A percentile compares a stretch with the other conserved stretches of the same genome.
These are phyloP conservation scores for Pangasius macronema DNA, from an alignment of 2,797 vertebrate species.

Conservation along the genomic window DNA sequence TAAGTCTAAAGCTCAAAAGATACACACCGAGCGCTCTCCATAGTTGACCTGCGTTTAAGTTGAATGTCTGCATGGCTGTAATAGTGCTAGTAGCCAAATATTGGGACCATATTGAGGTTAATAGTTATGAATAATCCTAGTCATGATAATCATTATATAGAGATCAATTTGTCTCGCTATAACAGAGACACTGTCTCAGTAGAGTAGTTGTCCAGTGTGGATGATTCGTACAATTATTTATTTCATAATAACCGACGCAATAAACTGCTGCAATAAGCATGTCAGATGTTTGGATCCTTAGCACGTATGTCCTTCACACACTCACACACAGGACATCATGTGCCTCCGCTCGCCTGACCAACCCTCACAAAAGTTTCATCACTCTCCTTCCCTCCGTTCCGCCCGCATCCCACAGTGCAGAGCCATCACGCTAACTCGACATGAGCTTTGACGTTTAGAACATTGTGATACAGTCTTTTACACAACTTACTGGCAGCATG, in stretches of 20 bases:
- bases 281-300: not conserved
- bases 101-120: not conserved
- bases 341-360: not conserved
- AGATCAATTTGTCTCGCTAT: not conserved
- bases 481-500: constrained; percentile 26
- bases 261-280: not conserved
- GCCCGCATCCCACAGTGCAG: not conserved
- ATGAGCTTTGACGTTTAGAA: constrained; percentile 12
- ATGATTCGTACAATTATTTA: not conserved
- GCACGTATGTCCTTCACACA: not conserved
- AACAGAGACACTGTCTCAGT: not conserved
- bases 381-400: not conserved
- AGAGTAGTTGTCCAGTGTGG: not conserved
- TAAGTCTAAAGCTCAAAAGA: not conserved
- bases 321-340: not conserved
- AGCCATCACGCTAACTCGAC: constrained; percentile 20
- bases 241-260: not conserved
- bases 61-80: not conserved
- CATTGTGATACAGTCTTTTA: constrained; percentile 7
- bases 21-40: not conserved
- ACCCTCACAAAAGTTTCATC: not conserved
- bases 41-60: not conserved
- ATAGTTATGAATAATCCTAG: not conserved
- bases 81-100: not conserved
- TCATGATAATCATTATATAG: not conserved